Base-by-base conservation (phyloP, 2,113 vertebrate genomes). In the Solea senegalensis region DNA sequence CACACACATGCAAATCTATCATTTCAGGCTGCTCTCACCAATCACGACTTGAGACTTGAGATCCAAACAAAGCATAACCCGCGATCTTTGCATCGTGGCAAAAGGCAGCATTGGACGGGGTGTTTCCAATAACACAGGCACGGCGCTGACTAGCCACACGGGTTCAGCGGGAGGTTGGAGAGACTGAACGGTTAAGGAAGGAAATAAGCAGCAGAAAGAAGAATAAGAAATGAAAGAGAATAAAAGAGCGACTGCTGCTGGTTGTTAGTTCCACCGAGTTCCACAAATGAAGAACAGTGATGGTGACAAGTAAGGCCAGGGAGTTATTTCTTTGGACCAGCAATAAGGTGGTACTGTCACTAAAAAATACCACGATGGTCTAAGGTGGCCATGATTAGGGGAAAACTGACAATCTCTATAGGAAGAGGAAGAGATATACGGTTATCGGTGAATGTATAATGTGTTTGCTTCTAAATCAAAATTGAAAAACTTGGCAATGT, bases 81-180 rank as follows among this genome's bases (percentile, higher is more conserved):
- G 88, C 90, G 85, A 89, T 91, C 85, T 89, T 82, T 78, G 79
- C 74, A 84, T 86, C 16, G 54, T 63, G 64, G 85, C 74, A 87
- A 87, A 92, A 88, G 71, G 41, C 61, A 84, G 74, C 55, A 80
- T 86, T 59, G 62, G 56, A 34, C n/a, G 34, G 34, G 34, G 34
- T 34, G 34, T 34, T 34, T 34, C 3, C 5, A 34, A 34, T 34
- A 34, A 34, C 34, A 83, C 76, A 80, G 68, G 80, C 78, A 53
- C 63, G 77, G 76, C 69, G 70, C 78, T 54, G 72, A 76, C 75
- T 15, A 71, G 71, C 81, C 68, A 50, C 67, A 67, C 0, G 7
- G 75, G 92, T 92, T 94, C 89, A 92, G 55, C 16, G 65, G 60
- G 59, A 82, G 92, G 89, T 90, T 59, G 51, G 48, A 77, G 59